These are phyloP conservation scores for Epizoanthus scotinus DNA, from an alignment of 92 coral and sea anemone genomes.

Conservation along the genomic window DNA sequence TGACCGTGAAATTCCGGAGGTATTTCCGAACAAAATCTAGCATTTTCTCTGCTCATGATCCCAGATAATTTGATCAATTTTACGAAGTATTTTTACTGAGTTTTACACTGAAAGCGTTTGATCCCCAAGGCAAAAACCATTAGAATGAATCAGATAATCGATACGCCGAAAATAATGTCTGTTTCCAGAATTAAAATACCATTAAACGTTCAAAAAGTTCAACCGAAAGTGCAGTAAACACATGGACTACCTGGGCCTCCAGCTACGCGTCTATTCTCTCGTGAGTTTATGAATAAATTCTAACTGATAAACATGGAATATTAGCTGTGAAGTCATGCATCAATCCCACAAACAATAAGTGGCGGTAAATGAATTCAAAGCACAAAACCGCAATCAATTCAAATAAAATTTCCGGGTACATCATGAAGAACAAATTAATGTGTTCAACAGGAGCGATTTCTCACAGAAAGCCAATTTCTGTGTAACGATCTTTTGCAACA, in stretches of 20 bases:
- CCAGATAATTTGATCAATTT: background rate
- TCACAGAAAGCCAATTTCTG: background rate
- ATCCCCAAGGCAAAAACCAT: background rate
- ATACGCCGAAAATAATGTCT: background rate
- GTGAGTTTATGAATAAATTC: conserved; percentile 3
- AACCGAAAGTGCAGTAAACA: conserved; percentile 6
- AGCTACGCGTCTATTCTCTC: conserved; percentile 14
- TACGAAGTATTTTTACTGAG: background rate
- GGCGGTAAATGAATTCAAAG: background rate
- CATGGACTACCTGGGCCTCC: background rate
- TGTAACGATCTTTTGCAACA: conserved; percentile 19
- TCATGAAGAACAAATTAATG: background rate
- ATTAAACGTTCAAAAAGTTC: background rate
- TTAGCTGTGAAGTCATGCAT: conserved; percentile 41
- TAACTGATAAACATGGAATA: conserved; percentile 15
- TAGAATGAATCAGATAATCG: background rate
- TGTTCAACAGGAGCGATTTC: background rate
- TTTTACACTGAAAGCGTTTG: background rate
- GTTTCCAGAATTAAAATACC: background rate
- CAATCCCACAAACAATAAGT: background rate
- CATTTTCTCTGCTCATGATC: background rate
- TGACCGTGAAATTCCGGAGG: background rate
- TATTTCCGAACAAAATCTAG: background rate
- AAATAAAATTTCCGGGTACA: conserved; percentile 21
- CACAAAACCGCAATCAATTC: conserved; percentile 11